Conservation (phyloP, 2,797 vertebrate species). For the Malacoctenus gilli region DNA sequence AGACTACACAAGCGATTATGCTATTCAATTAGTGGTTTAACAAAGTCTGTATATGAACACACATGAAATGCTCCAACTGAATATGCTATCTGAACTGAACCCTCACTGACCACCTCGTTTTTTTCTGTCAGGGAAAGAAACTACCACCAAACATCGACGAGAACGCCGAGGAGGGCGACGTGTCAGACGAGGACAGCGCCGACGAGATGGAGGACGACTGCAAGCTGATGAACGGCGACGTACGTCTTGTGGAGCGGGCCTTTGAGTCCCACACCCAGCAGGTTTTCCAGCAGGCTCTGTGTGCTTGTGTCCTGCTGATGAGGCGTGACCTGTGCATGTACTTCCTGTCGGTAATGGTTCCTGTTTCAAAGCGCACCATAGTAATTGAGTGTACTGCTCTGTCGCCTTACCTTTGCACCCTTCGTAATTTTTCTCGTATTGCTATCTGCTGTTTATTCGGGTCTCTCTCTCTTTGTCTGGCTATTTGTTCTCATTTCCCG, state of each 20-base stretch:
- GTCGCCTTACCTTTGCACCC: neutral
- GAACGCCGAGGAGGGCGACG: constrained; percentile 94
- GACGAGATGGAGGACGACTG: constrained; percentile 98
- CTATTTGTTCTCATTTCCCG: constrained; percentile 49
- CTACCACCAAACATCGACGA: constrained; percentile 92
- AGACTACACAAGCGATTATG: too few species aligned
- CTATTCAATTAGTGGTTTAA: too few species aligned
- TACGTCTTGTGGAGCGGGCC: constrained; percentile 84
- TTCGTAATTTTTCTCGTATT: too few species aligned
- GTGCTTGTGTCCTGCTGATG: constrained; percentile 6
- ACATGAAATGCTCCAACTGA: too few species aligned
- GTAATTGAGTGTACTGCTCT: constrained; percentile 9
- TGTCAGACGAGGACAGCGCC: constrained; percentile 97
- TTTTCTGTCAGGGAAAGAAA: constrained; percentile 91
- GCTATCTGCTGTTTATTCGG: neutral
- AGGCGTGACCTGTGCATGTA: too few species aligned
- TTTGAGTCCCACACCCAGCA: too few species aligned
- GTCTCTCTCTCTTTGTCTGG: too few species aligned
- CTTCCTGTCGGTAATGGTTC: too few species aligned
- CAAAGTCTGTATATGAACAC: too few species aligned
- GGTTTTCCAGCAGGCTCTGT: neutral
- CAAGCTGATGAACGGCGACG: constrained; percentile 95
- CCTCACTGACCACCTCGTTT: too few species aligned
- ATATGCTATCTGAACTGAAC: too few species aligned
- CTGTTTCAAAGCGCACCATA: constrained; percentile 3